Evolutionary conservation across 2,797 vertebrate species (phyloP).

Genomic region (Ptychobarbus kaznakovi): DNA sequence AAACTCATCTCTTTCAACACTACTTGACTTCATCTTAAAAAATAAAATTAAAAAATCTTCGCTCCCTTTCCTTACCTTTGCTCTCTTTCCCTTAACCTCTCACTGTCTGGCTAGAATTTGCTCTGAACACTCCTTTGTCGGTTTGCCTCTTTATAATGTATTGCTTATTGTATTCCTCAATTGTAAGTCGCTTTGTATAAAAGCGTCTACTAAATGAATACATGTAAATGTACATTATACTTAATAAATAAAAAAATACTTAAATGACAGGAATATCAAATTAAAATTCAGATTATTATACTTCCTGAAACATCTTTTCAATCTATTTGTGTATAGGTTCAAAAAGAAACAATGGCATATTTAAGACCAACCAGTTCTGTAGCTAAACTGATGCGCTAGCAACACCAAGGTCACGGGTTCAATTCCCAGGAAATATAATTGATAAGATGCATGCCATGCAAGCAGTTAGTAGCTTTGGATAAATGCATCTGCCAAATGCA

Average conservation of each 20-base stretch:
- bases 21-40: too few species aligned
- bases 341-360: not conserved
- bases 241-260: not conserved
- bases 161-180: too few species aligned
- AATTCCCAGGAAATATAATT: slow-evolving; percentile 6
- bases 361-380: not conserved
- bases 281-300: not conserved
- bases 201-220: too few species aligned
- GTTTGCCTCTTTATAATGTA: too few species aligned
- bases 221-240: too few species aligned
- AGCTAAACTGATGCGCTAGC: not conserved
- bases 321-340: not conserved
- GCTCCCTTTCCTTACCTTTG: too few species aligned
- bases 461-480: slow-evolving; percentile 5
- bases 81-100: too few species aligned
- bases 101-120: too few species aligned
- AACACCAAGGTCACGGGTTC: slow-evolving; percentile 16
- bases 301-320: not conserved
- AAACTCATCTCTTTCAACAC: too few species aligned
- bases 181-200: too few species aligned
- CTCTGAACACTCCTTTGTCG: too few species aligned
- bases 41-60: too few species aligned
- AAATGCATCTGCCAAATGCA: slow-evolving; percentile 10
- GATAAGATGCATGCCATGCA: not conserved
- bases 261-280: not conserved